Evolutionary conservation across 2,113 vertebrate genomes (phyloP), one percentile per base, ranked within the genome.

Genomic region (Lophotis ruficrista): DNA sequence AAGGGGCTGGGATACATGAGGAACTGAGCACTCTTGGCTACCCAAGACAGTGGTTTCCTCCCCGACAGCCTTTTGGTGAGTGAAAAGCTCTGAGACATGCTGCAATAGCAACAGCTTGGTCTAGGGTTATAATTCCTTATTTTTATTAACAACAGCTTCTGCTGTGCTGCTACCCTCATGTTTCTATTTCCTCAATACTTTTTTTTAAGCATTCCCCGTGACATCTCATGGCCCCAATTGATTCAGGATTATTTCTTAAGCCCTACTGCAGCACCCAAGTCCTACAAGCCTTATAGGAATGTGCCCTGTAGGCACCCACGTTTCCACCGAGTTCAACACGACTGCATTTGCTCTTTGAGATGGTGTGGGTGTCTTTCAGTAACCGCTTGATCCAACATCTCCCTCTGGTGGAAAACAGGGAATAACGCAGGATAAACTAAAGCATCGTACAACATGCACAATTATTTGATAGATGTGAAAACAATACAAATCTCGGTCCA

Each of bases 401-500:
- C 96, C 94, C 95, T 97, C 97, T 97, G 53, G 84, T 94, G 97
- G 97, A 66, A 37, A 45, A 28, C 0, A 14, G 14, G 27, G 35
- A 77, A 45, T 23, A 57, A n/a, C 69, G 57, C 96, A 76, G 60
- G 24, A 60, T 10, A 82, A 83, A 84, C 60, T 6, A 38, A 45
- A 69, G 33, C 41, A 4, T 13, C 14, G 1, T 19, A 33, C 30
- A 37, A 33, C 3, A 1, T 4, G 20, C 2, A 10, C 21, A 3
- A 10, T 24, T 16, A 12, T 56, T 56, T 53, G 57, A 30, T n/a
- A 58, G 81, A 9, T 37, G 23, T 38, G 69, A 50, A 80, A 78
- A 90, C 48, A 83, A 23, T 13, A 31, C 50, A 64, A 38, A 89
- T 41, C 33, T 72, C 8, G 0, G 35, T 31, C 31, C 38, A 38